phyloP scores from a whole-genome alignment of 2,888 invertebrate genomes.

The Calephelis perditalis region DNA sequence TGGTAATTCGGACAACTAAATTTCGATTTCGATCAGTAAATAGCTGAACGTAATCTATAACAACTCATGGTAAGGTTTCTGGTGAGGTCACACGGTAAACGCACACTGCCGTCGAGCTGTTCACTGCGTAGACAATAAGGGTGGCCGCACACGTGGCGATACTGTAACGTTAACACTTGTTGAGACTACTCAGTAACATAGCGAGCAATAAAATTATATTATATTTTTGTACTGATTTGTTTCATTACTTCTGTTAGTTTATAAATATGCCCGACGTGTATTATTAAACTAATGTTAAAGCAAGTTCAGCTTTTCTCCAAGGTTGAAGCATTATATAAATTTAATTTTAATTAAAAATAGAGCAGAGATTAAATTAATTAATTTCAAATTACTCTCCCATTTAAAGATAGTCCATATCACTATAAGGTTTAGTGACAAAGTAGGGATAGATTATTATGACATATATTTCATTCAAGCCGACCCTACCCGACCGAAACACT shows the following conservation, averaged over 20 bases:
- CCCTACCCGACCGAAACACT: too few relatives aligned
- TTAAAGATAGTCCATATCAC: too few relatives aligned
- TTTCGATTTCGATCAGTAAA: not conserved
- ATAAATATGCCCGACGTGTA: constrained; percentile 1
- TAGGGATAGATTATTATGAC: too few relatives aligned
- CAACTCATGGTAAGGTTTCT: not conserved
- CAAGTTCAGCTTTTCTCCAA: too few relatives aligned
- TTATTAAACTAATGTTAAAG: not conserved
- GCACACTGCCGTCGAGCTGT: constrained; percentile 5
- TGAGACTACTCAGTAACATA: constrained; percentile 21
- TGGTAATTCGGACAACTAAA: too few relatives aligned
- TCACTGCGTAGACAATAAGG: constrained; percentile 18
- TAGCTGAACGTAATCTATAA: not conserved
- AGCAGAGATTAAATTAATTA: too few relatives aligned
- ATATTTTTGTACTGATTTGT: constrained; percentile 34
- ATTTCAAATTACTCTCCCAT: too few relatives aligned
- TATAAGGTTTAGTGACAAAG: too few relatives aligned
- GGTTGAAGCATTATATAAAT: too few relatives aligned
- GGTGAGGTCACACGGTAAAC: not conserved
- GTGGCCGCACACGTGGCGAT: constrained; percentile 1
- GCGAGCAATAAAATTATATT: constrained; percentile 34
- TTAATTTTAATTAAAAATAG: too few relatives aligned
- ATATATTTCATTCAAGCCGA: too few relatives aligned
- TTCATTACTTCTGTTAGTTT: constrained; percentile 20
- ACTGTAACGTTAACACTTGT: constrained; percentile 23